Evolutionary conservation across 2,888 invertebrate species (phyloP), one percentile per base, ranked within the genome.

Genomic region (Drosophila anomelani): DNA sequence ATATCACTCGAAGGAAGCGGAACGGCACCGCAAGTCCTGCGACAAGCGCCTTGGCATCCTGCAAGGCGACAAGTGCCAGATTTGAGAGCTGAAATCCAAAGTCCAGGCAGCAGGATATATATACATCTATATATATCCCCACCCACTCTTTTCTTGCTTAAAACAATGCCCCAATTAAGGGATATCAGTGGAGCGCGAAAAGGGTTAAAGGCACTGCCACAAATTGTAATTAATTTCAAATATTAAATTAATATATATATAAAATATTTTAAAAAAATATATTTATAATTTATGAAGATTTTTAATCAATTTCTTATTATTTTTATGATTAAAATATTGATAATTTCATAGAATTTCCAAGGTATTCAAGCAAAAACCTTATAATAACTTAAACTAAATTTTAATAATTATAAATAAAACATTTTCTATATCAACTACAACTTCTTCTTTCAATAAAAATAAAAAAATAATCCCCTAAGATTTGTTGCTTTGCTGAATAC

Each of bases 21-120:
- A 20, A 44, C 43, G 66, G 53, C 66, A 51, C 47, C 66, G 57
- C 56, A 56, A 68, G 83, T 74, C 77, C 84, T 68, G 71, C 68
- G 77, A 80, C 83, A 85, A 88, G 80, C 36, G 61, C 70, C 75
- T 85, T 87, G 82, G 88, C 82, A 82, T 44, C 36, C 36, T 46
- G 62, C 34, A 75, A 68, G 78, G 73, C 83, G 78, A 73, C 81
- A 84, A 84, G 77, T 88, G 88, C 84, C 88, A 84, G 84, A 76
- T 85, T 83, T 49, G 49, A 49, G 49, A 34, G 20, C 34, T 34
- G 9, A 20, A 34, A 34, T 34, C 34, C 51, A 51, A 20, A 20
- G 34, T 51, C 51, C 51, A 51, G 51, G 20, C 20, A 20, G 20
- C 20, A 17, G n/a, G 12, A 17, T 12, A 47, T 47, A 32, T 32